Evolutionary conservation across 2,797 vertebrate species (phyloP).

Genomic region (Otus scops): DNA sequence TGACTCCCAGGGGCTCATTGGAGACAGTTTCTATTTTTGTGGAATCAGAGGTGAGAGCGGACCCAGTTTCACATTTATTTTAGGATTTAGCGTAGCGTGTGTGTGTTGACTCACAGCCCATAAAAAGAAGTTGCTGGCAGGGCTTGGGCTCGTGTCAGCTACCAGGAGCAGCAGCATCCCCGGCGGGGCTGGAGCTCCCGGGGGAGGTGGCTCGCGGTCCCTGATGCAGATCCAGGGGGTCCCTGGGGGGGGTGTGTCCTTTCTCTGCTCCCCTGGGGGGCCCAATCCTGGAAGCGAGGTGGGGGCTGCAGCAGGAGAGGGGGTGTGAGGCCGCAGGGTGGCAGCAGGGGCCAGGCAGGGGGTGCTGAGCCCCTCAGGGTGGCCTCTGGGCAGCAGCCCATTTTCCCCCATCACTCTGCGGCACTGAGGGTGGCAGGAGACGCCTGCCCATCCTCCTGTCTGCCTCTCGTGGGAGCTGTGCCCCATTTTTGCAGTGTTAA

Average conservation of each 20-base stretch:
- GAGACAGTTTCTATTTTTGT: background rate
- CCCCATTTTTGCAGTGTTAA: fast-evolving
- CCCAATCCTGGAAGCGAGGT: no score
- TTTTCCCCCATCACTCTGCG: background rate
- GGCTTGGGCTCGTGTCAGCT: background rate
- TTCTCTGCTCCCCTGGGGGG: no score
- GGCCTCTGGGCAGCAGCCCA: background rate
- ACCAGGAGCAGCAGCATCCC: fast-evolving
- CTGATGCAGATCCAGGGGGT: background rate
- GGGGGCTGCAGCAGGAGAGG: no score
- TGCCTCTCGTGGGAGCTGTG: background rate
- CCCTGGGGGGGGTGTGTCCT: background rate
- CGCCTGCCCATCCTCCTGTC: no score
- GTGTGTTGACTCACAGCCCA: background rate
- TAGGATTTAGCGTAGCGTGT: background rate
- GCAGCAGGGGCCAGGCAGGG: no score
- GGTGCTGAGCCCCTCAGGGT: background rate
- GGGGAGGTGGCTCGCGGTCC: background rate
- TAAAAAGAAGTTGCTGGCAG: background rate
- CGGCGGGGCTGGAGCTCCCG: background rate
- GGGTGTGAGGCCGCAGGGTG: background rate
- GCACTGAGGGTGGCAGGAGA: no score
- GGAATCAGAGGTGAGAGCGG: background rate
- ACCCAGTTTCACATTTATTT: background rate
- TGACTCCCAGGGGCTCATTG: fast-evolving